Conservation (phyloP, 1,140 invertebrate species). For the Drosophila biarmipes region DNA sequence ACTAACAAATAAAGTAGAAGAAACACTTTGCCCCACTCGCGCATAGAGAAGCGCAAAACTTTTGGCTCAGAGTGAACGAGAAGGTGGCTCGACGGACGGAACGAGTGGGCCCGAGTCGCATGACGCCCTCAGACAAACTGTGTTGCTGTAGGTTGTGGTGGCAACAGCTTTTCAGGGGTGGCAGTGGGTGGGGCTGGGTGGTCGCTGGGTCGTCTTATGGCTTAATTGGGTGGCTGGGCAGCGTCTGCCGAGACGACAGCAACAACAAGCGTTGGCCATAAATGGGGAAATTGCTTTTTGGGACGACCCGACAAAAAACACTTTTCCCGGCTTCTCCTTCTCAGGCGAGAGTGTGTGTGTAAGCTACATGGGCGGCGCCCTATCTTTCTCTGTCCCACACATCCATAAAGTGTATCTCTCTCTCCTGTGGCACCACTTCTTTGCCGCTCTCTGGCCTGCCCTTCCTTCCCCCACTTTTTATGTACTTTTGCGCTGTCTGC, state of each 20-base stretch:
- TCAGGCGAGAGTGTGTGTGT: slow-evolving; percentile 35
- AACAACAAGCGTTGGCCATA: slow-evolving; percentile 44
- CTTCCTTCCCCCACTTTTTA: not conserved
- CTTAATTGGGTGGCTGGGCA: slow-evolving; percentile 82
- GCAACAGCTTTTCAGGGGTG: slow-evolving; percentile 28
- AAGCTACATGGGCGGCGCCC: slow-evolving; percentile 59
- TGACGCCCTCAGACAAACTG: slow-evolving; percentile 73
- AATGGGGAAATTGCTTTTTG: slow-evolving; percentile 75
- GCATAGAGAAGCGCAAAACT: slow-evolving; percentile 9
- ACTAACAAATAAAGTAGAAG: slow-evolving; percentile 32
- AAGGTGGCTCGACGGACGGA: not conserved
- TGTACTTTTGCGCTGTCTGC: slow-evolving; percentile 59
- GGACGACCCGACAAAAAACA: slow-evolving; percentile 50
- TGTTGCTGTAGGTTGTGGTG: slow-evolving; percentile 81
- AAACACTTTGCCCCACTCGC: slow-evolving; percentile 25
- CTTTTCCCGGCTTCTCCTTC: slow-evolving; percentile 39
- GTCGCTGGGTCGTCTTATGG: slow-evolving; percentile 65
- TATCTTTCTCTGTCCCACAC: slow-evolving; percentile 33
- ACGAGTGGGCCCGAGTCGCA: slow-evolving; percentile 27
- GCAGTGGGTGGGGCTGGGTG: not conserved
- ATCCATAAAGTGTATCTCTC: not conserved
- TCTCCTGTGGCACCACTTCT: too few relatives aligned
- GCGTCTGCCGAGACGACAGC: slow-evolving; percentile 70
- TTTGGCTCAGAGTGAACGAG: slow-evolving; percentile 1
- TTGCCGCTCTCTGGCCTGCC: not conserved